Evolutionary conservation across 2,888 invertebrate genomes (phyloP).

Genomic region (Bellardia pandia): DNA sequence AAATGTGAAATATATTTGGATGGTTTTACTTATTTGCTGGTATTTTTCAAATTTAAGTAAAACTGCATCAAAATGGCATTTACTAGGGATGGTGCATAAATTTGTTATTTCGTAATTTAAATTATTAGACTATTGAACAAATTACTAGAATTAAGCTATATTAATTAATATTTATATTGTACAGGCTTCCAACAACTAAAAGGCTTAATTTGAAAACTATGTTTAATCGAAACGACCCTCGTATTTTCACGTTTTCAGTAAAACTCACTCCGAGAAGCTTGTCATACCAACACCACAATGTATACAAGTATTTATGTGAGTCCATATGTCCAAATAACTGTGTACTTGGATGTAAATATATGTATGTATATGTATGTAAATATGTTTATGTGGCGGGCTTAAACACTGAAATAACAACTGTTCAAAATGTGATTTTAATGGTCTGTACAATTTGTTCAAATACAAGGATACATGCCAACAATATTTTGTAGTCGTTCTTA

Average conservation of each 20-base stretch:
- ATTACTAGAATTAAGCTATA: too few species aligned
- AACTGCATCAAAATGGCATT: constrained; percentile 27
- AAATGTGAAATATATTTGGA: constrained; percentile 57
- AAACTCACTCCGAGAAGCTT: constrained; percentile 23
- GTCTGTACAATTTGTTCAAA: constrained; percentile 66
- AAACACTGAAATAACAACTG: constrained; percentile 61
- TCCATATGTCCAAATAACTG: constrained; percentile 32
- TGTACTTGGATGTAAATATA: neutral
- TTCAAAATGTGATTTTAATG: constrained; percentile 70
- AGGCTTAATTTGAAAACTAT: neutral
- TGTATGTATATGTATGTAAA: neutral
- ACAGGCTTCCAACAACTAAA: too few species aligned
- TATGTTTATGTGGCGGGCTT: constrained; percentile 19
- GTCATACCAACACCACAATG: constrained; percentile 52
- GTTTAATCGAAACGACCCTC: neutral
- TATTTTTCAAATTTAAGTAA: constrained; percentile 41
- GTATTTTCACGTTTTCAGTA: neutral
- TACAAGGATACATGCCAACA: constrained; percentile 52
- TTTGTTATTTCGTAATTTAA: too few species aligned
- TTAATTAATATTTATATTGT: too few species aligned
- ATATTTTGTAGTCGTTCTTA: constrained; percentile 44
- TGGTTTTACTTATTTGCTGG: constrained; percentile 27
- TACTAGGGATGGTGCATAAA: constrained; percentile 30
- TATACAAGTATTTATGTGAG: constrained; percentile 36
- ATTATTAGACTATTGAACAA: too few species aligned